These are phyloP conservation scores for Peucedramus taeniatus DNA, from an alignment of 2,113 vertebrate genomes.

Conservation along the genomic window DNA sequence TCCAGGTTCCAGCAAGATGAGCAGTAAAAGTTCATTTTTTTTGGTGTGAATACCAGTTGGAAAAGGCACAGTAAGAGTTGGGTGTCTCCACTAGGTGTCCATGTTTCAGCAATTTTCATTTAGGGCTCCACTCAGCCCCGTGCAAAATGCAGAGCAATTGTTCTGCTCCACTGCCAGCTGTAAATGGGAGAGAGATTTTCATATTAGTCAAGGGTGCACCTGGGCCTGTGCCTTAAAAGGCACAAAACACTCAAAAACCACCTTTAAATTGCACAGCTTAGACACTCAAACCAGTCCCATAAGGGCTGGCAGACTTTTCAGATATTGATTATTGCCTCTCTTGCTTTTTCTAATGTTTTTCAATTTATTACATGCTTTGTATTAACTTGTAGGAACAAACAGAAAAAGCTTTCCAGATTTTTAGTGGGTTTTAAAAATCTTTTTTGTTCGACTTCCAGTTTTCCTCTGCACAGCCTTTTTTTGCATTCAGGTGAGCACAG, in stretches of 20 bases:
- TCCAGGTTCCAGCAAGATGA: not conserved
- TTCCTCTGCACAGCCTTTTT: not conserved
- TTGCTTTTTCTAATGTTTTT: not conserved
- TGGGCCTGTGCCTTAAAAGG: not conserved
- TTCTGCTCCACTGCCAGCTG: not conserved
- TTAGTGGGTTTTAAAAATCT: not conserved
- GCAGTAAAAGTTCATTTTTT: not conserved
- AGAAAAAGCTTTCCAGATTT: not conserved
- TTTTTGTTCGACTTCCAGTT: not conserved
- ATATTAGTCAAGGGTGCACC: not conserved
- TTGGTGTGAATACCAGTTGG: accelerated
- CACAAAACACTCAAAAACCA: not conserved
- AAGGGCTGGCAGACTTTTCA: not conserved
- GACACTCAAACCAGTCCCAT: not conserved
- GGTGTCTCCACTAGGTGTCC: conserved; percentile 68
- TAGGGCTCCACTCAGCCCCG: not conserved
- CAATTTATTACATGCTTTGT: not conserved
- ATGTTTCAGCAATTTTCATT: conserved; percentile 62
- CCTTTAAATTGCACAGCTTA: not conserved
- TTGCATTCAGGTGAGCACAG: not conserved
- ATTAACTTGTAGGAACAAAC: not conserved
- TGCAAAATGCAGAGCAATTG: not conserved
- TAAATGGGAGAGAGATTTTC: not conserved
- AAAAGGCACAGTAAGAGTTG: not conserved
- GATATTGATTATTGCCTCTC: not conserved